These are phyloP conservation scores for Aporophyla lueneburgensis DNA, from an alignment of 2,888 invertebrate genomes.

Conservation along the genomic window DNA sequence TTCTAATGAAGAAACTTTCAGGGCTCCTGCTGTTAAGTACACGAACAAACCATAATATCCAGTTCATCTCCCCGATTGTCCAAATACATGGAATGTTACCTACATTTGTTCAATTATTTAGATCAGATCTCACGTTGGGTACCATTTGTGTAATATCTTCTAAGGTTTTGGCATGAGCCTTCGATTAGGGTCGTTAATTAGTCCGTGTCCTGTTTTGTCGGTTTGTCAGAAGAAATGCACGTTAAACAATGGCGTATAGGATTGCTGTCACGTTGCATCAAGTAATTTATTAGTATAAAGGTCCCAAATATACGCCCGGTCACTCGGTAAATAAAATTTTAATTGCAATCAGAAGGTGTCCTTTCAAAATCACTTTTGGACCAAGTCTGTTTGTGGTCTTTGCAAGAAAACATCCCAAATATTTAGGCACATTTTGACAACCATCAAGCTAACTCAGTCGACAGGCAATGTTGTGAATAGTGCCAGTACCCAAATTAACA, in stretches of 20 bases:
- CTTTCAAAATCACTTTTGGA: background rate
- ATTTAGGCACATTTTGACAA: background rate
- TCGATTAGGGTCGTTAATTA: background rate
- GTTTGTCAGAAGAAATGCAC: background rate
- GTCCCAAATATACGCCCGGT: background rate
- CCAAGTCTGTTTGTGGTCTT: background rate
- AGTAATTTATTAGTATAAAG: background rate
- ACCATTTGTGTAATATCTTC: background rate
- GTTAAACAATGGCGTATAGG: background rate
- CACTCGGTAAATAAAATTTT: background rate
- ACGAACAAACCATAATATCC: constrained; percentile 68
- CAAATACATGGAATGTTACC: constrained; percentile 43
- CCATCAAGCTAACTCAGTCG: background rate
- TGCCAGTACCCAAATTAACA: constrained; percentile 47
- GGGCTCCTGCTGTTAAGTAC: constrained; percentile 72
- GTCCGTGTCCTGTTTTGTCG: background rate
- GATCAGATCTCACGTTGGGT: constrained; percentile 2
- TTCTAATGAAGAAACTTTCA: constrained; percentile 79
- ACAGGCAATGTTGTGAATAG: background rate
- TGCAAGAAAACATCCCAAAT: background rate
- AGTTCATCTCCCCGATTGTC: constrained; percentile 59
- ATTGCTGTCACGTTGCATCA: background rate
- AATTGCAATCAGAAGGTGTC: background rate
- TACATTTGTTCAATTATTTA: constrained; percentile 20
- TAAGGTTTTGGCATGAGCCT: background rate